phyloP scores from a whole-genome alignment of 1,140 invertebrate genomes.

The Drosophila orena region DNA sequence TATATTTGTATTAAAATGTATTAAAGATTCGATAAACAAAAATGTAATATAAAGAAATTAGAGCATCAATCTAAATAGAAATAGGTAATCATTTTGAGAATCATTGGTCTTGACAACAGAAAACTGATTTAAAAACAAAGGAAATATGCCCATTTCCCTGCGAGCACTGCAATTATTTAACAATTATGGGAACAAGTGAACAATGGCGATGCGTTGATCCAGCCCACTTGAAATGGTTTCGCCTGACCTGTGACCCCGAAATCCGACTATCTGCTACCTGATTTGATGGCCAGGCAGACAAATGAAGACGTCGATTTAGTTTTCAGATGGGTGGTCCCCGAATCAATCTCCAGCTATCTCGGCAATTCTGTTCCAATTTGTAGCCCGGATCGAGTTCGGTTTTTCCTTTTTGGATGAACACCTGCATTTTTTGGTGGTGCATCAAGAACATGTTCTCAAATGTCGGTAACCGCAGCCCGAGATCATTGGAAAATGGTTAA shows the following conservation, averaged over 20 bases:
- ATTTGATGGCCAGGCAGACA: conserved; percentile 8
- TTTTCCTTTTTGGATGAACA: conserved; percentile 13
- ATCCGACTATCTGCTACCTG: conserved; percentile 42
- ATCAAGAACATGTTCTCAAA: conserved; percentile 43
- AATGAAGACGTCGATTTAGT: conserved; percentile 30
- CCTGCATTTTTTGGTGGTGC: conserved; percentile 14
- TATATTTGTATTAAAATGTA: too few relatives aligned
- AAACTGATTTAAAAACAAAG: neutral
- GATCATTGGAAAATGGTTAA: conserved; percentile 68
- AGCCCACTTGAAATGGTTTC: conserved; percentile 11
- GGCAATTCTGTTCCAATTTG: conserved; percentile 42
- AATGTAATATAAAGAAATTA: too few relatives aligned
- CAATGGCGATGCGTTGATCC: conserved; percentile 1
- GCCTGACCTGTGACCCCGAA: conserved; percentile 44
- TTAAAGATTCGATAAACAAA: too few relatives aligned
- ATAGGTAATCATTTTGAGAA: too few relatives aligned
- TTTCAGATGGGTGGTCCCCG: conserved; percentile 29
- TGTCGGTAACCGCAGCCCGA: conserved; percentile 32
- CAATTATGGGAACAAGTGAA: conserved; percentile 20
- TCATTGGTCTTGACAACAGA: too few relatives aligned
- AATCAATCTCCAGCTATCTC: conserved; percentile 31
- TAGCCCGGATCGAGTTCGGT: conserved; percentile 28
- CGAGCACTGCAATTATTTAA: conserved; percentile 24
- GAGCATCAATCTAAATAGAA: too few relatives aligned
- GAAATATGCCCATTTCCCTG: conserved; percentile 7